A percentile compares a stretch with the other conserved stretches of the same genome.
Evolutionary conservation across 2,797 vertebrate genomes (phyloP).

Genomic region (Tangara arthus): DNA sequence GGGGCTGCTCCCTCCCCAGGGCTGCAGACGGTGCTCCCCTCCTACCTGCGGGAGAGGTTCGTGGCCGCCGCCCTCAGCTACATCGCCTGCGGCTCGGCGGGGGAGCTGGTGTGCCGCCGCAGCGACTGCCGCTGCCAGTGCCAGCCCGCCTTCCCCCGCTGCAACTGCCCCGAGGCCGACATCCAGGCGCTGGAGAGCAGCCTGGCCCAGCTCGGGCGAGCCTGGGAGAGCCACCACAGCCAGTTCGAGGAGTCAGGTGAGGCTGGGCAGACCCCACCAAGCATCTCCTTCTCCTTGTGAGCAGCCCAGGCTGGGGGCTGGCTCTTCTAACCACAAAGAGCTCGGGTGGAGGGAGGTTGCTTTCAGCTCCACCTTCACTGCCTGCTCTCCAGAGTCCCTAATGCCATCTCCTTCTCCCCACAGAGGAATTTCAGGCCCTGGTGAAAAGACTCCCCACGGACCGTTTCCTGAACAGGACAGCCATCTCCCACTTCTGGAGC

Average conservation of each 20-base stretch:
- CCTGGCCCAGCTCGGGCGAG: conserved; percentile 84
- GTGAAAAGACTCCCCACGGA: conserved; percentile 88
- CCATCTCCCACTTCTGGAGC: conserved; percentile 89
- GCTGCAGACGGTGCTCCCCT: conserved; percentile 91
- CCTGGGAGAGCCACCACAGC: conserved; percentile 84
- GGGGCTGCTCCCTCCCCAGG: conserved; percentile 69
- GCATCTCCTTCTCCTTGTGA: background rate
- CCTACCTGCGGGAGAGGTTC: conserved; percentile 89
- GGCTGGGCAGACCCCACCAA: background rate
- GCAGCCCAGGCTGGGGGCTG: background rate
- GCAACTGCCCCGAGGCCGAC: conserved; percentile 93
- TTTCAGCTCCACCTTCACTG: rapidly evolving
- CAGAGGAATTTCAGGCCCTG: conserved; percentile 93
- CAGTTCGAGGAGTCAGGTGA: conserved; percentile 95
- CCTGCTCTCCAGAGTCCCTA: background rate
- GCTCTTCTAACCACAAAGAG: background rate
- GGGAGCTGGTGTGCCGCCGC: conserved; percentile 88
- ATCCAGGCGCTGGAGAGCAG: conserved; percentile 92
- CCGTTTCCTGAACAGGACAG: conserved; percentile 88
- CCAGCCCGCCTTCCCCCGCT: conserved; percentile 85
- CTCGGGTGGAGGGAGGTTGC: rapidly evolving
- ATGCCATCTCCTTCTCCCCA: rapidly evolving
- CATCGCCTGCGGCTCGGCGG: conserved; percentile 92
- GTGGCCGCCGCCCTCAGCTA: conserved; percentile 95
- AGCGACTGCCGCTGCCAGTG: conserved; percentile 96